These are phyloP conservation scores for Mechanitis mazaeus DNA, from an alignment of 2,888 invertebrate genomes.

Conservation along the genomic window DNA sequence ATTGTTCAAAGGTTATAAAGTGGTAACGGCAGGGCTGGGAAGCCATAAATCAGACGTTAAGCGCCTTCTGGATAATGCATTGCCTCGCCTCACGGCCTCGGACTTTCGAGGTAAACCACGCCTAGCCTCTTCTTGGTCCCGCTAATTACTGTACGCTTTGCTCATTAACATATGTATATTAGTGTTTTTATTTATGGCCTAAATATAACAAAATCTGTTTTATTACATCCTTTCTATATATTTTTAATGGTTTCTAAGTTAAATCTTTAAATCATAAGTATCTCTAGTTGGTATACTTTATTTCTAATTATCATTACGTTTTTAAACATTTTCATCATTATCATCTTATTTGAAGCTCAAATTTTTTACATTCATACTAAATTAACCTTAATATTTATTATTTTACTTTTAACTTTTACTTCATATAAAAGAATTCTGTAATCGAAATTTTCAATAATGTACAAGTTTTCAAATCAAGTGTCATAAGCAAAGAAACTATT, in stretches of 20 bases:
- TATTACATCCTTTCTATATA: no score
- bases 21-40: slow-evolving; percentile 15
- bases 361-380: no score
- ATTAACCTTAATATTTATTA: no score
- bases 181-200: not conserved
- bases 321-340: no score
- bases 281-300: no score
- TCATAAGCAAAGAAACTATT: not conserved
- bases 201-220: not conserved
- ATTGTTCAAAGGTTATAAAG: slow-evolving; percentile 18
- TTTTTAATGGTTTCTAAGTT: no score
- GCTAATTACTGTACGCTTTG: slow-evolving; percentile 12
- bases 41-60: slow-evolving; percentile 21
- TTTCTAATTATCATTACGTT: no score
- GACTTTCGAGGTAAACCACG: slow-evolving; percentile 1
- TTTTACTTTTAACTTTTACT: no score
- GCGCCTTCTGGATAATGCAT: slow-evolving; percentile 18
- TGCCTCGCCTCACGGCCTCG: slow-evolving; percentile 3
- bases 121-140: slow-evolving; percentile 1
- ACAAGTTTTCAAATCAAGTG: not conserved
- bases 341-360: no score
- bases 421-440: no score
- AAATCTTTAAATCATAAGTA: no score
- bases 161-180: slow-evolving; percentile 9
- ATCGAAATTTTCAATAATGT: no score